Base-by-base conservation (phyloP, 2,797 vertebrate genomes). In the Heterohyrax brucei region DNA sequence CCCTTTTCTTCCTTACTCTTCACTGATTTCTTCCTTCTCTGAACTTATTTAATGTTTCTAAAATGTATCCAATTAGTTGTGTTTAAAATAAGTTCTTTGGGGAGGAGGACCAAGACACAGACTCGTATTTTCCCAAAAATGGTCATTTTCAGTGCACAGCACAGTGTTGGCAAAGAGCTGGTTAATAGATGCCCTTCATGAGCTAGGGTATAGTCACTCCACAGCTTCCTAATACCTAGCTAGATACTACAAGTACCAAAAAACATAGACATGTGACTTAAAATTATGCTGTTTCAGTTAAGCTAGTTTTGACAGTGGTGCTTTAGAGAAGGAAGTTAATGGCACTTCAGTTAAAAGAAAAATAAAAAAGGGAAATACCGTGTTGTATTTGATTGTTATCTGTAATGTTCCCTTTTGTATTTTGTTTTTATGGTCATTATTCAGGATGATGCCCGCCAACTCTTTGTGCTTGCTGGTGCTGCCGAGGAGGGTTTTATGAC, bases 401-500 rank as follows among this genome's bases (percentile, higher is more conserved):
- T 89, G 6, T 88, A 84, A 56, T 18, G 6, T 95, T 16, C 95
- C 22, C 16, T 7, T 64, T 70, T 44, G 84, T 61, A 46, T 12
- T 48, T 87, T 30, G 14, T 61, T 85, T 46, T 92, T 3, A 92
- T 0, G 76, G 79, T 10, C 56, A 92, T 95, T 97, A 19, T 93
- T 95, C 96, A 99, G 99, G 99, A 99, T 94, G 99, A 99, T 90
- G 99, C 99, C 1, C 99, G 99, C 91, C 99, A 99, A 97, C 99
- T 99, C 97, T 99, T 99, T 75, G 99, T 99, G 94, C 98, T 99
- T 96, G 99, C 99, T 44, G 99, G 99, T 96, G 99, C 99, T 4
- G 99, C 99, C 6, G 99, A 99, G 95, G 99, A 99, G 98, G 99
- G 99, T 84, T 99, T 99, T 98, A 99, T 99, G 99, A 99, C 99